Percentiles rank a stretch among this genome's conserved stretches.
phyloP scores from a whole-genome alignment of 2,113 vertebrate genomes.

The Ptilonorhynchus violaceus region DNA sequence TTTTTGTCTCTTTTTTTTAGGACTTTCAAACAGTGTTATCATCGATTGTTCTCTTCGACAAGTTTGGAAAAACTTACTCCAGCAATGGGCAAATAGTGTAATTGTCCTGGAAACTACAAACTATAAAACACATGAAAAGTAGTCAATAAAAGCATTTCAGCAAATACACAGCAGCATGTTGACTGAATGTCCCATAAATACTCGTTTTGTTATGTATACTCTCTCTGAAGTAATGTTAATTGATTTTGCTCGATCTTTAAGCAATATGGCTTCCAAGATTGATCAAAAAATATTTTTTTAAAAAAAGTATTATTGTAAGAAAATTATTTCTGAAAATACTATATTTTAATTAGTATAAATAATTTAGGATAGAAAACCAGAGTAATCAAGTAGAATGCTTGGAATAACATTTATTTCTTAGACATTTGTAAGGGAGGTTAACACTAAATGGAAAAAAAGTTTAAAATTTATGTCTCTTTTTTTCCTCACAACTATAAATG shows the following conservation, averaged over 20 bases:
- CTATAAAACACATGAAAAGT: neutral
- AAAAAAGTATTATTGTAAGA: neutral
- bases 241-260: neutral
- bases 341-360: neutral
- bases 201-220: neutral
- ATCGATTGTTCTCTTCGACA: conserved; percentile 77
- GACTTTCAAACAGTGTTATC: conserved; percentile 78
- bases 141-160: conserved; percentile 9
- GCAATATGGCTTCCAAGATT: neutral
- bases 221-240: neutral
- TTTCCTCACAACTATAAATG: neutral
- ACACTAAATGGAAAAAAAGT: neutral
- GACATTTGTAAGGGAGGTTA: neutral
- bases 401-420: neutral
- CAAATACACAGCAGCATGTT: neutral
- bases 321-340: neutral
- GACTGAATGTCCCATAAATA: neutral
- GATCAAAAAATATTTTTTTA: rapidly evolving
- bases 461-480: neutral
- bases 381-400: neutral
- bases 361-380: neutral
- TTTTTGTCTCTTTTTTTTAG: conserved; percentile 69
- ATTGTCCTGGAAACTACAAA: neutral
- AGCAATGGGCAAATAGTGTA: conserved; percentile 76
- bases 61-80: conserved; percentile 78